A percentile compares a stretch with the other conserved stretches of the same genome.
Conservation (phyloP, 2,113 vertebrate species). For the Anolis sagrei region DNA sequence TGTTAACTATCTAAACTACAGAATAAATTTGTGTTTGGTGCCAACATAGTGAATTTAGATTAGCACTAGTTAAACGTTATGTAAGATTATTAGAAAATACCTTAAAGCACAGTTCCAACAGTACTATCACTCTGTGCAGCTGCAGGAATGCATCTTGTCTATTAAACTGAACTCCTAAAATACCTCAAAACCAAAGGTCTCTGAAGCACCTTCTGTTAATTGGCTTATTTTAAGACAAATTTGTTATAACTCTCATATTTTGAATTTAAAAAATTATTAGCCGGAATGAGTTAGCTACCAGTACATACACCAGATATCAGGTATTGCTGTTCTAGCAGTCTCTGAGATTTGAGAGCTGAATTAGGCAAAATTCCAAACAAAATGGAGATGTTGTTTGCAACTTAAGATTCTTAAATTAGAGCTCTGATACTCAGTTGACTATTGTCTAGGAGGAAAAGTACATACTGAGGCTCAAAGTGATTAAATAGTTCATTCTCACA, state of each 20-base stretch:
- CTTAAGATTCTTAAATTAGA: not conserved
- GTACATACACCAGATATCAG: not conserved
- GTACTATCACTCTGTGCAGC: not conserved
- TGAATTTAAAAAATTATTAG: not conserved
- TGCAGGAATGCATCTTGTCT: not conserved
- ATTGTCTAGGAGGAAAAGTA: not conserved
- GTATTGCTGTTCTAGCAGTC: not conserved
- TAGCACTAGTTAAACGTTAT: not conserved
- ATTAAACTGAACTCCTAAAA: too few relatives aligned
- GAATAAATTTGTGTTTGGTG: not conserved
- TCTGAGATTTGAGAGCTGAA: not conserved
- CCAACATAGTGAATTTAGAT: not conserved
- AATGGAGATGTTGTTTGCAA: not conserved
- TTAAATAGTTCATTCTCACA: not conserved
- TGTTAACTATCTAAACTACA: not conserved
- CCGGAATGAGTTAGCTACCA: not conserved
- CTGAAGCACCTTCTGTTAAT: not conserved
- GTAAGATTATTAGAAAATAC: not conserved
- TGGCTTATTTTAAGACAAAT: not conserved
- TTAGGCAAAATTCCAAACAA: not conserved
- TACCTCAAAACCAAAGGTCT: too few relatives aligned
- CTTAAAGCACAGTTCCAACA: not conserved
- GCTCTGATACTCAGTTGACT: not conserved
- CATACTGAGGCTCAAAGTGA: too few relatives aligned
- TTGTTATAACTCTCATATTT: not conserved